These are phyloP conservation scores for Trogon melanurus DNA, from an alignment of 2,113 vertebrate species.

Conservation along the genomic window DNA sequence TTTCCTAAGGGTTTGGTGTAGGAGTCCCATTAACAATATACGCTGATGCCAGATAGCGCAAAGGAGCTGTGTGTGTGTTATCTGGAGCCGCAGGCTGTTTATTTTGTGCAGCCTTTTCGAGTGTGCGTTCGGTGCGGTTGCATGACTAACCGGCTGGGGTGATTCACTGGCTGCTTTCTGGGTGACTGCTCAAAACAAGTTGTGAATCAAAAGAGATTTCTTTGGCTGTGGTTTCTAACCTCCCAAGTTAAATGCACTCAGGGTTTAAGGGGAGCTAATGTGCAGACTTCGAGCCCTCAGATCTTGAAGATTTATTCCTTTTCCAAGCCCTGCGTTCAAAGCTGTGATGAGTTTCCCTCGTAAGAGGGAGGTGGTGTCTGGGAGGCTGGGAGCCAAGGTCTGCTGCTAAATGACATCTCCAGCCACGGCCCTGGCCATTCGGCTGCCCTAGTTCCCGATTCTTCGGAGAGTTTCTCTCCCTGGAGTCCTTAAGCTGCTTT, in stretches of 20 bases:
- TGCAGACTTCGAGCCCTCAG: not conserved
- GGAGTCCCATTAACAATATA: conserved; percentile 40
- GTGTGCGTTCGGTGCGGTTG: conserved; percentile 45
- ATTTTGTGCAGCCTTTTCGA: conserved; percentile 59
- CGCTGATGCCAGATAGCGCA: conserved; percentile 53
- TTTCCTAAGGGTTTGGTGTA: conserved; percentile 44
- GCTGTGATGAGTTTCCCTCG: conserved; percentile 27
- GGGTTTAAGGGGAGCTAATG: conserved; percentile 57
- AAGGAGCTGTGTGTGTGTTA: conserved; percentile 46
- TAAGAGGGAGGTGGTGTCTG: conserved; percentile 27
- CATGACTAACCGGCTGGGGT: conserved; percentile 70
- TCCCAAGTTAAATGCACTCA: conserved; percentile 64
- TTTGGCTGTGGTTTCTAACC: conserved; percentile 64
- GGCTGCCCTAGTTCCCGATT: accelerated
- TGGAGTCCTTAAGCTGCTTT: not conserved
- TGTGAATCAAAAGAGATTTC: conserved; percentile 69
- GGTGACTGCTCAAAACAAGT: conserved; percentile 72
- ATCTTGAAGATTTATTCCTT: conserved; percentile 54
- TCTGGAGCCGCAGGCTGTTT: conserved; percentile 67
- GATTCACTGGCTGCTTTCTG: conserved; percentile 69
- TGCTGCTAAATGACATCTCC: conserved; percentile 15
- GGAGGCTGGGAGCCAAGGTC: not conserved
- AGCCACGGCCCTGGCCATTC: not conserved
- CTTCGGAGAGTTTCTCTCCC: not conserved
- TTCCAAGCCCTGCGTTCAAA: not conserved